Evolutionary conservation across 2,797 vertebrate species (phyloP).

Genomic region (Siniperca obscura): DNA sequence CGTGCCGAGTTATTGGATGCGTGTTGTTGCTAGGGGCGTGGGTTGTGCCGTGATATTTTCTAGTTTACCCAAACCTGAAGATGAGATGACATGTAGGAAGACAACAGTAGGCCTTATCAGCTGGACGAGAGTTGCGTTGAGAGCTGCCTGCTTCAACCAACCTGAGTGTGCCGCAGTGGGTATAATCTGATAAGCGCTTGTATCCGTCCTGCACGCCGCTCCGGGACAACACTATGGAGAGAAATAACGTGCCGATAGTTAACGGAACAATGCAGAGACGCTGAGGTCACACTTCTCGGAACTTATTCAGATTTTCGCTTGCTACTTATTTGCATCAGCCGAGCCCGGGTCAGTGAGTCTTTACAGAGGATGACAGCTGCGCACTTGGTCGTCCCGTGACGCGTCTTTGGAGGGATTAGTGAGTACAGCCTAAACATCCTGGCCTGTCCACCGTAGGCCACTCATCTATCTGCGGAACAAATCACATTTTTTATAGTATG

Average conservation of each 20-base stretch:
- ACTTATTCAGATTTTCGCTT: conserved; percentile 50
- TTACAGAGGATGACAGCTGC: conserved; percentile 60
- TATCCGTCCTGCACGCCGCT: conserved; percentile 39
- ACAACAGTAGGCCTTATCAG: conserved; percentile 13
- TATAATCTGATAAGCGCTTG: conserved; percentile 72
- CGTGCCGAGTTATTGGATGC: conserved; percentile 80
- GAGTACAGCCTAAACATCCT: conserved; percentile 52
- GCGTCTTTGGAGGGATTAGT: conserved; percentile 64
- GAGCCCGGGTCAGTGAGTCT: conserved; percentile 23
- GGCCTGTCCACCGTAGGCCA: conserved; percentile 42
- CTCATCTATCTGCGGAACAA: conserved; percentile 32
- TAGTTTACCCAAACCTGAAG: conserved; percentile 37
- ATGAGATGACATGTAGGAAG: conserved; percentile 44
- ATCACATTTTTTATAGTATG: conserved; percentile 9
- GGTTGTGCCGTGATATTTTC: conserved; percentile 59
- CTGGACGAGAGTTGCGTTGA: conserved; percentile 44
- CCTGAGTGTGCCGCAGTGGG: conserved; percentile 79
- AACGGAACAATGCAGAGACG: conserved; percentile 38
- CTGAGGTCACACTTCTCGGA: conserved; percentile 62
- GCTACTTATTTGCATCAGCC: conserved; percentile 34
- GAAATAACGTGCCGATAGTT: conserved; percentile 10
- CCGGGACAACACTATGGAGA: conserved; percentile 25
- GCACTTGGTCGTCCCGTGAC: conserved; percentile 69
- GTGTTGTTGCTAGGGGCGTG: conserved; percentile 85
- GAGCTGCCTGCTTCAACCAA: conserved; percentile 36